Percentiles rank a stretch among this genome's conserved stretches.
Conservation (phyloP, 2,797 vertebrate species). For the Cynopterus sphinx region DNA sequence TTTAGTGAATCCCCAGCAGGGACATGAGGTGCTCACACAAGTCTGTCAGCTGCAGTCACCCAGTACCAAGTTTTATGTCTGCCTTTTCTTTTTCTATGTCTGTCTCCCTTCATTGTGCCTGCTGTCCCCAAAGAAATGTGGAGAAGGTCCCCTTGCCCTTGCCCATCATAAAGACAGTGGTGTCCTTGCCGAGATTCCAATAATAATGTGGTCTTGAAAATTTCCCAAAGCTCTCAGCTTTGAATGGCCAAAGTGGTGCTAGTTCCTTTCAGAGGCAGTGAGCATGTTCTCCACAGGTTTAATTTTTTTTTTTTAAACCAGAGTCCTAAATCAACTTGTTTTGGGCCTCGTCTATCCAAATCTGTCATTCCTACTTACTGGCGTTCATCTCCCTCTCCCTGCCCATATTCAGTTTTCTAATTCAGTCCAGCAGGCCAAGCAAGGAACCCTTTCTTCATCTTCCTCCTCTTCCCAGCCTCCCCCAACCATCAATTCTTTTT, state of each 20-base stretch:
- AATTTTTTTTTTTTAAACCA: not conserved
- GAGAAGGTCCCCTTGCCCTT: not conserved
- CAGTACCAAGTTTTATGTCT: accelerated
- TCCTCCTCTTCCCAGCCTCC: not conserved
- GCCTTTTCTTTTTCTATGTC: no score
- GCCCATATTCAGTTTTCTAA: not conserved
- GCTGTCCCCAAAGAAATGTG: not conserved
- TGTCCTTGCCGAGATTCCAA: not conserved
- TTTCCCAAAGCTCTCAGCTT: not conserved
- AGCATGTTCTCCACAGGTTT: not conserved
- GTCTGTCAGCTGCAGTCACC: no score
- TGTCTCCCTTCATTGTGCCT: not conserved
- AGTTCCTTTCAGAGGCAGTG: not conserved
- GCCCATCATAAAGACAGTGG: no score
- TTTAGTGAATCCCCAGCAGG: accelerated
- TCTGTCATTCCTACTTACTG: not conserved
- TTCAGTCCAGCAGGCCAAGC: not conserved
- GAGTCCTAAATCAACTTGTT: not conserved
- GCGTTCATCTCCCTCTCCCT: not conserved
- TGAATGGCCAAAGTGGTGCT: not conserved
- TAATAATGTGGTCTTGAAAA: not conserved
- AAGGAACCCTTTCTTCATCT: not conserved
- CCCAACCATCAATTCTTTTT: not conserved
- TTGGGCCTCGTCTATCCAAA: not conserved
- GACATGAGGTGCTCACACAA: not conserved